Conservation (phyloP, 2,113 vertebrate species). For the Scomber scombrus region DNA sequence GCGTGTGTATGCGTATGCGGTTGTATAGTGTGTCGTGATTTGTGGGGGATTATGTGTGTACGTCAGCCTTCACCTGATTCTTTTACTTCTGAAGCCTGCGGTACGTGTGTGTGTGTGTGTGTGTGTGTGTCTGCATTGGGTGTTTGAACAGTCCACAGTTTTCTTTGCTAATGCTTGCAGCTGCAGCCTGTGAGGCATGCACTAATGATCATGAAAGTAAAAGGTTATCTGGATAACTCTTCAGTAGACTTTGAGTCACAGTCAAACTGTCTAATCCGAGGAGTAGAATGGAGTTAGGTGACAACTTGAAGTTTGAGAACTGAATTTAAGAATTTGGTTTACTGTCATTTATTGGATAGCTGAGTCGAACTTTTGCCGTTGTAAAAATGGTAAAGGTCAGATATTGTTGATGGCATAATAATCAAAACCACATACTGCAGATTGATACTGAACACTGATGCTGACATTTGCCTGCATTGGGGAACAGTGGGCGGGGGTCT, state of each 20-base stretch:
- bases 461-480: constrained; percentile 51
- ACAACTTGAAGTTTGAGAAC: constrained; percentile 26
- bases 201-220: constrained; percentile 68
- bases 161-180: constrained; percentile 78
- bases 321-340: constrained; percentile 32
- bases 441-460: constrained; percentile 41
- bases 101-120: constrained; percentile 22
- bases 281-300: constrained; percentile 17
- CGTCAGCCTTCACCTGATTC: constrained; percentile 67
- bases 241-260: constrained; percentile 49
- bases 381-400: constrained; percentile 25
- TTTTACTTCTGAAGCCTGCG: constrained; percentile 59
- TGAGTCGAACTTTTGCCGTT: constrained; percentile 25
- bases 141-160: constrained; percentile 75
- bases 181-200: constrained; percentile 75
- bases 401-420: constrained; percentile 38
- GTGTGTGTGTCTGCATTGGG: constrained; percentile 9
- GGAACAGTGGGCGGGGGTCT: constrained; percentile 39
- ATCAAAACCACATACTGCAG: constrained; percentile 47
- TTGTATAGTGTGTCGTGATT: constrained; percentile 33
- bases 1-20: constrained; percentile 17
- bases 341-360: constrained; percentile 1
- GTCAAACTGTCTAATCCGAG: constrained; percentile 37
- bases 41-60: constrained; percentile 45
- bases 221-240: constrained; percentile 37